phyloP scores from a whole-genome alignment of 1,140 invertebrate species.

The Pollicipes pollicipes region DNA sequence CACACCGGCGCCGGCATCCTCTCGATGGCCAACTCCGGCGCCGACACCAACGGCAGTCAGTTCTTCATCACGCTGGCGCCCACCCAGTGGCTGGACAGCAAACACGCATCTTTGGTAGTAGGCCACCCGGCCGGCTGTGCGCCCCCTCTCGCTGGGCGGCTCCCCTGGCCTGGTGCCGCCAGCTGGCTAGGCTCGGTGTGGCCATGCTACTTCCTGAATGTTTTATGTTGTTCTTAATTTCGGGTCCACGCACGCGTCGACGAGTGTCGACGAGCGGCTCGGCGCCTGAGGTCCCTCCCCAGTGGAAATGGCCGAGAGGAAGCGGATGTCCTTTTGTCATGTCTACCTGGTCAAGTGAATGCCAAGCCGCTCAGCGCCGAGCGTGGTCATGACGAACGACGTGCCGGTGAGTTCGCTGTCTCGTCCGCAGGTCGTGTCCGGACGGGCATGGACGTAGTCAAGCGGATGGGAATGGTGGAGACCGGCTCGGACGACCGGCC shows the following conservation, averaged over 20 bases:
- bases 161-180: not conserved
- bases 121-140: slow-evolving; percentile 98
- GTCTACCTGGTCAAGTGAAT: too few relatives aligned
- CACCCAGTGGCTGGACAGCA: slow-evolving; percentile 93
- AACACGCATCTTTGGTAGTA: slow-evolving; percentile 51
- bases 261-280: too few relatives aligned
- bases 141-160: slow-evolving; percentile 58
- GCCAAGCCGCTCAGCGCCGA: too few relatives aligned
- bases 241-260: too few relatives aligned
- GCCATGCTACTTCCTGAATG: too few relatives aligned
- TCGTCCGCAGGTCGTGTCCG: slow-evolving; percentile 38
- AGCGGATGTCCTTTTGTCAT: too few relatives aligned
- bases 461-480: slow-evolving; percentile 79
- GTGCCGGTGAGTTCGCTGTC: too few relatives aligned
- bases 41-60: slow-evolving; percentile 91
- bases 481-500: slow-evolving; percentile 79
- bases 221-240: too few relatives aligned
- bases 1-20: slow-evolving; percentile 74
- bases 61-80: slow-evolving; percentile 95
- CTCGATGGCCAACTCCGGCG: slow-evolving; percentile 83
- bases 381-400: too few relatives aligned
- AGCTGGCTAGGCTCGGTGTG: too few relatives aligned
- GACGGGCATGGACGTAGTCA: slow-evolving; percentile 56
- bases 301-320: too few relatives aligned
- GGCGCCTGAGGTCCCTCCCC: too few relatives aligned